Evolutionary conservation across 2,888 invertebrate species (phyloP).

Genomic region (Drosophila stalkeri): DNA sequence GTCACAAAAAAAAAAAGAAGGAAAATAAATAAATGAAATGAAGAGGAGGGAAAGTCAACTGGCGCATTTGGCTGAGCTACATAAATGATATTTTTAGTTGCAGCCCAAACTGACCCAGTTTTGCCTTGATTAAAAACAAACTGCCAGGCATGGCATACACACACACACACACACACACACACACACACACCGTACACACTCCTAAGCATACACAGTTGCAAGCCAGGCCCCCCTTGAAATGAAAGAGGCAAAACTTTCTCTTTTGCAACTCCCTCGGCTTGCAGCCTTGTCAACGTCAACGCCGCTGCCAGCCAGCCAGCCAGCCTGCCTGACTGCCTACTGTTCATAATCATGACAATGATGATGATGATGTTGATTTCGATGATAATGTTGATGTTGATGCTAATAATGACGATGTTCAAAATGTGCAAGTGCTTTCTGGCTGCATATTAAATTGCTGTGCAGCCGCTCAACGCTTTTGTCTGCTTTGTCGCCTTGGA

Average conservation of each 20-base stretch:
- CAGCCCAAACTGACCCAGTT: slow-evolving; percentile 77
- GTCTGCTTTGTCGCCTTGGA: slow-evolving; percentile 52
- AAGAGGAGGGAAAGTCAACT: slow-evolving; percentile 66
- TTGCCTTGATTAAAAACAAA: slow-evolving; percentile 79
- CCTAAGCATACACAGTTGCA: slow-evolving; percentile 56
- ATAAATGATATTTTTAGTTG: slow-evolving; percentile 80
- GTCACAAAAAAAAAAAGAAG: slow-evolving; percentile 24
- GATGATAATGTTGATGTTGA: slow-evolving; percentile 12
- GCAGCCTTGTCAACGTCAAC: slow-evolving; percentile 57
- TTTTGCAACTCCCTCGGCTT: slow-evolving; percentile 61
- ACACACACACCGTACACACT: slow-evolving; percentile 39
- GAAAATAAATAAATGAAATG: slow-evolving; percentile 30
- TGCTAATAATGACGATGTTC: slow-evolving; percentile 16
- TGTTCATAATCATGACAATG: slow-evolving; percentile 20
- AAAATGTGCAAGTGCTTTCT: slow-evolving; percentile 36
- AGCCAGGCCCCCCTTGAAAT: slow-evolving; percentile 1
- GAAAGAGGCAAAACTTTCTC: slow-evolving; percentile 63
- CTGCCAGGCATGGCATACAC: slow-evolving; percentile 58
- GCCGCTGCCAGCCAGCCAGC: slow-evolving; percentile 14
- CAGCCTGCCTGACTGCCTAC: slow-evolving; percentile 24
- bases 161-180: slow-evolving; percentile 32
- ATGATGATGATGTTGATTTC: slow-evolving; percentile 7
- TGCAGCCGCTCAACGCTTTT: slow-evolving; percentile 56
- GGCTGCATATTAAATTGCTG: slow-evolving; percentile 38
- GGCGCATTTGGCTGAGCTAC: slow-evolving; percentile 68